These are phyloP conservation scores for Helicolenus hilgendorfi DNA, from an alignment of 2,797 vertebrate species.

Conservation along the genomic window DNA sequence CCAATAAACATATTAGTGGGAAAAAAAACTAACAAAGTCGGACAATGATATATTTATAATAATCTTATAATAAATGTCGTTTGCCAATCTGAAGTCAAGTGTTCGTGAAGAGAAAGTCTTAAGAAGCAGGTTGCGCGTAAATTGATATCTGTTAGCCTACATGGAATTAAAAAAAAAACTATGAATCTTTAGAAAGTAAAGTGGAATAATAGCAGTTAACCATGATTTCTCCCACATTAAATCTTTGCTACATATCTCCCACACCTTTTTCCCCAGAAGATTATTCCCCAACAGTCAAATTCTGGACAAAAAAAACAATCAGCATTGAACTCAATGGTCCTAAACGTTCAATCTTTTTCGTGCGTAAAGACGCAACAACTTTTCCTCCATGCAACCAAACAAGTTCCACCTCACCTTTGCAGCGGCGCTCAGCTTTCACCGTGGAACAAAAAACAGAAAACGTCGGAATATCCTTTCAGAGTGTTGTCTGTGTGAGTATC, in stretches of 20 bases:
- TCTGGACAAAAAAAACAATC: neutral
- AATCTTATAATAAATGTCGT: neutral
- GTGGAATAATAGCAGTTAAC: neutral
- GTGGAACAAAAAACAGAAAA: conserved; percentile 9
- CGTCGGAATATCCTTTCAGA: conserved; percentile 66
- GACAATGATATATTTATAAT: neutral
- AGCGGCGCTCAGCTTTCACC: conserved; percentile 15
- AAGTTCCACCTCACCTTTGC: conserved; percentile 74
- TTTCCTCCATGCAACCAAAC: neutral
- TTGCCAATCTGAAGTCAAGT: neutral
- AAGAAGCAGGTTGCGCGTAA: neutral
- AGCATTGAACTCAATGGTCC: neutral
- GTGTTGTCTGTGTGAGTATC: conserved; percentile 43
- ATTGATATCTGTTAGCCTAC: neutral
- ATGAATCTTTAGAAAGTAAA: neutral
- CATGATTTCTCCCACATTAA: neutral
- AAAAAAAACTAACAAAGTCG: neutral
- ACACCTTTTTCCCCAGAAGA: neutral
- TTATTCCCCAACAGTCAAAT: neutral
- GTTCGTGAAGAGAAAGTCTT: neutral
- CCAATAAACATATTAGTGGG: no score
- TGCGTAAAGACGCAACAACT: neutral
- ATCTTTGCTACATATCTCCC: neutral
- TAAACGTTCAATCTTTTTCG: neutral
- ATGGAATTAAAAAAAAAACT: neutral